Evolutionary conservation across 2,888 invertebrate genomes (phyloP).

Genomic region (Saturnia japonica): DNA sequence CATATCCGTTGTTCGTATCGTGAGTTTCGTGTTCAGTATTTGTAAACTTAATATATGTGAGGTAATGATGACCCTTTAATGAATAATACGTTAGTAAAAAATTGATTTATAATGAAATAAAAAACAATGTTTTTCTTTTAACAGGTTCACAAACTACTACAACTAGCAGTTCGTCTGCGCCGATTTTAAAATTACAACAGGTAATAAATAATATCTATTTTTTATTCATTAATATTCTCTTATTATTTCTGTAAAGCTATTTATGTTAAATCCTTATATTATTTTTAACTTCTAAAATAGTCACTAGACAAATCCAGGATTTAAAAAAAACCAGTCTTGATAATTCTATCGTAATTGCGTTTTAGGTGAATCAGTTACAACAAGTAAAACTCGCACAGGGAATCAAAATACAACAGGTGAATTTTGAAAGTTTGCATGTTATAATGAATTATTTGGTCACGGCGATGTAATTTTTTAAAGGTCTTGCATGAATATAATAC

Average conservation of each 20-base stretch:
- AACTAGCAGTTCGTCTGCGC: slow-evolving; percentile 62
- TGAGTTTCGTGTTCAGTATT: too few relatives aligned
- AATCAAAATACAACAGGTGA: slow-evolving; percentile 78
- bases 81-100: neutral
- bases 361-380: slow-evolving; percentile 77
- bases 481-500: slow-evolving; percentile 12
- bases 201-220: slow-evolving; percentile 39
- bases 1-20: too few relatives aligned
- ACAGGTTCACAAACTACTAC: slow-evolving; percentile 65
- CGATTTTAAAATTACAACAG: slow-evolving; percentile 74
- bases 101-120: neutral
- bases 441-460: slow-evolving; percentile 30
- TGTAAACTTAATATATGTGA: too few relatives aligned
- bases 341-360: slow-evolving; percentile 29
- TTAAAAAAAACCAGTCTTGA: neutral
- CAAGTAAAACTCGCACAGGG: slow-evolving; percentile 77
- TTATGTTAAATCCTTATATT: neutral
- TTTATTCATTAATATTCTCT: slow-evolving; percentile 8
- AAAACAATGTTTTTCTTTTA: slow-evolving; percentile 19
- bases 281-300: neutral
- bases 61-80: too few relatives aligned
- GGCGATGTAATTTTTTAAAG: neutral
- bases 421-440: slow-evolving; percentile 49
- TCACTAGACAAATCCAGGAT: neutral
- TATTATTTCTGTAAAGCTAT: neutral